These are phyloP conservation scores for Nyctibius bracteatus DNA, from an alignment of 2,113 vertebrate species.

Conservation along the genomic window DNA sequence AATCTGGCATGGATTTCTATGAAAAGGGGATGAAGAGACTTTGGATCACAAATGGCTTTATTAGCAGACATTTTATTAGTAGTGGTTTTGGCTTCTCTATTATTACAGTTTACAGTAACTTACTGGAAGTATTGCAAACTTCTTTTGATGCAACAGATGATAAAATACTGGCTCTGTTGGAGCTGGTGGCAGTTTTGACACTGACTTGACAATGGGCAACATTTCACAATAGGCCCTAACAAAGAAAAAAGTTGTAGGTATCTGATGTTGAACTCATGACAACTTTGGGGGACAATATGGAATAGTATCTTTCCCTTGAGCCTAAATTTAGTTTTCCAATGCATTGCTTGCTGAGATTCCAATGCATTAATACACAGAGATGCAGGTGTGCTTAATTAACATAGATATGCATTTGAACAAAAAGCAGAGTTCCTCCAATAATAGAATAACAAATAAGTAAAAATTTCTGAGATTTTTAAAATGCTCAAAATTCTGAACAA, in stretches of 20 bases:
- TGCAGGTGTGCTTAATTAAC: background rate
- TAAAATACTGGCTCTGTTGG: background rate
- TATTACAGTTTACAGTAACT: background rate
- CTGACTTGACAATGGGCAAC: background rate
- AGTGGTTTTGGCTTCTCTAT: background rate
- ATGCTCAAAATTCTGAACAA: background rate
- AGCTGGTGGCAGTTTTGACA: background rate
- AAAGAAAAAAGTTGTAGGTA: background rate
- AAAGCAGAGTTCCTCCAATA: background rate
- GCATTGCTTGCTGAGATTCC: background rate
- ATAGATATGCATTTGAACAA: background rate
- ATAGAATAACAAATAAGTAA: background rate
- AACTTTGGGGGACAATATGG: background rate
- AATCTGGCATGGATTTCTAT: background rate
- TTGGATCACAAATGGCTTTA: background rate
- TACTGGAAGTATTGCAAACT: background rate
- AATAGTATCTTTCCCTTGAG: background rate
- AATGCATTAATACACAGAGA: background rate
- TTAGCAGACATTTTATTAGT: constrained; percentile 55
- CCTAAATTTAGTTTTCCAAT: background rate
- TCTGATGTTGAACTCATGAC: background rate
- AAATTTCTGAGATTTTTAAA: background rate
- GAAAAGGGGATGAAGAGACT: background rate
- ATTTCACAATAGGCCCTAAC: background rate
- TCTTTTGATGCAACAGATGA: background rate